Evolutionary conservation across 2,888 invertebrate species (phyloP).

Genomic region (Schizaphis graminum): DNA sequence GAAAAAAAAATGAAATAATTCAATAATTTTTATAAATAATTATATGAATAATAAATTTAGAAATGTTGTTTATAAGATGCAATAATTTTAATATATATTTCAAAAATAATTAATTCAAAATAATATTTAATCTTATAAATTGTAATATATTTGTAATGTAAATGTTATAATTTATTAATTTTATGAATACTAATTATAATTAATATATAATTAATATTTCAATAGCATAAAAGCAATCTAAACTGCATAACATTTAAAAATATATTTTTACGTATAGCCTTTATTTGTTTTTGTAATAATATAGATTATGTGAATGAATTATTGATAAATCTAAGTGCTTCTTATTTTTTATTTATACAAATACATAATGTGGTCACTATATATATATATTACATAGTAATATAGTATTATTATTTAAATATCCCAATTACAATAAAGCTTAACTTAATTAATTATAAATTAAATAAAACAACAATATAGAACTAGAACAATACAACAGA

Average conservation of each 20-base stretch:
- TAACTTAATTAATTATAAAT: constrained; percentile 26
- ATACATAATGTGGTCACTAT: neutral
- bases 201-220: neutral
- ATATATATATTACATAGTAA: neutral
- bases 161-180: neutral
- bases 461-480: constrained; percentile 1
- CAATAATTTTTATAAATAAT: neutral
- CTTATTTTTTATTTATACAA: neutral
- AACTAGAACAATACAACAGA: constrained; percentile 36
- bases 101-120: neutral
- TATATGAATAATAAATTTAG: neutral
- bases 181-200: neutral
- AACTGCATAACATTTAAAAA: neutral
- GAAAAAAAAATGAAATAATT: neutral
- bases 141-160: neutral
- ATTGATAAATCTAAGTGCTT: neutral
- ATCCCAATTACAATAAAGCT: constrained; percentile 15
- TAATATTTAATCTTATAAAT: neutral
- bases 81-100: neutral
- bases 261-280: neutral
- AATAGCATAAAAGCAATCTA: neutral
- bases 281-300: neutral
- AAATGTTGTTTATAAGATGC: neutral
- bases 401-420: neutral
- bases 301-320: neutral